Base-by-base conservation (phyloP, 1,140 invertebrate genomes). In the Phthorimaea operculella region DNA sequence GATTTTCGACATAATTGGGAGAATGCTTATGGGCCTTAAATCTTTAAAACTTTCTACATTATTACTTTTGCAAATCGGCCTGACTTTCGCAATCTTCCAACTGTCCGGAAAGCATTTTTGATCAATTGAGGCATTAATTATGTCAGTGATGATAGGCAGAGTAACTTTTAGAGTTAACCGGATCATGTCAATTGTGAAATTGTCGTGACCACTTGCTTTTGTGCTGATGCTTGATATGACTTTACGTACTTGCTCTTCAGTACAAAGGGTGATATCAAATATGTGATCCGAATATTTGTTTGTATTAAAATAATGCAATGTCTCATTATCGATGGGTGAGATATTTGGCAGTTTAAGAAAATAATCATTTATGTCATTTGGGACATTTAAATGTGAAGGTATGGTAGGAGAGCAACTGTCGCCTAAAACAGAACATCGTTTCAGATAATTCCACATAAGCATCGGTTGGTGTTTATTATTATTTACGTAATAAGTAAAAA, bases 81-180 rank as follows among this genome's bases (percentile, higher is more conserved):
- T 49, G 14, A 63, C 64, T 18, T 50, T 33, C 12, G 64, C 57
- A 1, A 16, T 21, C 56, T 63, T 63, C 61, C 64, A 66, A n/a
- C 12, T 6, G 11, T 51, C 36, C 15, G 55, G 55, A 44, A 57
- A 51, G 10, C 10, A 15, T 4, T 11, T 45, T 10, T 17, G 28
- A 9, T 28, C 18, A 11, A 57, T 12, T 8, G 55, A 57, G 1
- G 4, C 5, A 36, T 57, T 57, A 2, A 52, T 47, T n/a, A 57
- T 52, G 33, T 39, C 5, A 11, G 48, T 57, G 4, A 57, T 52
- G 1, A 45, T 12, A n/a, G 55, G 49, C 21, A 52, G 14, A 7
- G 44, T 57, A 21, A 8, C 14, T 9, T 18, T 12, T 17, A 52
- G 21, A 15, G 50, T 57, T 12, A 44, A 3, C 2, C 33, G 18